These are phyloP conservation scores for Tauraco hartlaubi DNA, from an alignment of 2,797 vertebrate genomes.

Conservation along the genomic window DNA sequence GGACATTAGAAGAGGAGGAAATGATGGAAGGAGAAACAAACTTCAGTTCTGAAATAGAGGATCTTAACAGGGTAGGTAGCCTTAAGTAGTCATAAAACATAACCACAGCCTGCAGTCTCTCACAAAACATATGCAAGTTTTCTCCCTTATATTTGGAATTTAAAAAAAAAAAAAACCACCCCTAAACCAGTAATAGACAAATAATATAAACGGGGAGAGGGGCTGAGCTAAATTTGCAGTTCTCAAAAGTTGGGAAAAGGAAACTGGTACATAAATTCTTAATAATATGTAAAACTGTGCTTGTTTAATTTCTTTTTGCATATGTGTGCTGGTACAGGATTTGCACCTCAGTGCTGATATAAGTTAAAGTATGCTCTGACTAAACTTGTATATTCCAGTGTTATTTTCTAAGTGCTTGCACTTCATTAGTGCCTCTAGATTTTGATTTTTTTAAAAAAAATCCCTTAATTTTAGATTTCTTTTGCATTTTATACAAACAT, in stretches of 20 bases:
- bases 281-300: background rate
- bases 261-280: background rate
- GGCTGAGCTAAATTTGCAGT: background rate
- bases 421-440: background rate
- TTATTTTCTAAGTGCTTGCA: background rate
- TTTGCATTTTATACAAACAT: background rate
- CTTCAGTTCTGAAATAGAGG: slow-evolving; percentile 93
- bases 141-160: background rate
- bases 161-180: background rate
- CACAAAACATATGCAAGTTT: background rate
- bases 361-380: background rate
- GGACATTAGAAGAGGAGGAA: slow-evolving; percentile 97
- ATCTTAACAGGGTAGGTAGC: slow-evolving; percentile 91
- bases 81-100: background rate
- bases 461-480: background rate
- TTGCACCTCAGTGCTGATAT: background rate
- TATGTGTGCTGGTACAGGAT: background rate
- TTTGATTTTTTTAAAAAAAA: background rate
- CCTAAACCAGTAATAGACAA: background rate
- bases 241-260: background rate
- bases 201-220: background rate
- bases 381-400: background rate
- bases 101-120: background rate
- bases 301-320: background rate
- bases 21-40: slow-evolving; percentile 96